Evolutionary conservation across 2,797 vertebrate genomes (phyloP).

Genomic region (Florisuga fusca): DNA sequence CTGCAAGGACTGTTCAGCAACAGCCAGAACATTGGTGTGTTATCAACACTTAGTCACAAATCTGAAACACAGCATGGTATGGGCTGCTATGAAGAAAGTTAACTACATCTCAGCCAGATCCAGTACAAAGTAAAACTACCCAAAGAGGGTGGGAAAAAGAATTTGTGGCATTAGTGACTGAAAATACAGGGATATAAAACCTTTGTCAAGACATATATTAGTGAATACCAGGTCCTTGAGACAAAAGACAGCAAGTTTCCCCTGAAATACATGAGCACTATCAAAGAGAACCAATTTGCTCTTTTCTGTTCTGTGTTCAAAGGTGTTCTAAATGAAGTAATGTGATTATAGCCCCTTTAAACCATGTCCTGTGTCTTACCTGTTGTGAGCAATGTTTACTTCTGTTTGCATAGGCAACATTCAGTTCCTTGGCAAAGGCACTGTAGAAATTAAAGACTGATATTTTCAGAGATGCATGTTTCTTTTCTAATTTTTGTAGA

Average conservation of each 20-base stretch:
- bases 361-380: not conserved
- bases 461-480: not conserved
- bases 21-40: not conserved
- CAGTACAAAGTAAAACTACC: not conserved
- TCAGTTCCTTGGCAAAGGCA: not conserved
- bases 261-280: not conserved
- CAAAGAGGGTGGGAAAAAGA: not conserved
- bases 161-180: not conserved
- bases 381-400: not conserved
- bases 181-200: not conserved
- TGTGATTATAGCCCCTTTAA: not conserved
- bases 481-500: not conserved
- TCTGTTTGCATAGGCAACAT: not conserved
- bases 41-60: not conserved
- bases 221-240: not conserved
- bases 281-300: not conserved
- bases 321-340: not conserved
- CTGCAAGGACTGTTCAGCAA: not conserved
- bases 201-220: not conserved
- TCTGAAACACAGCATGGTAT: not conserved
- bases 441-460: not conserved
- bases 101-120: not conserved
- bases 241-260: not conserved
- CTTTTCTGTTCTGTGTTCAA: not conserved
- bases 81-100: not conserved